phyloP scores from a whole-genome alignment of 2,888 invertebrate species.

The Mimachlamys varia region DNA sequence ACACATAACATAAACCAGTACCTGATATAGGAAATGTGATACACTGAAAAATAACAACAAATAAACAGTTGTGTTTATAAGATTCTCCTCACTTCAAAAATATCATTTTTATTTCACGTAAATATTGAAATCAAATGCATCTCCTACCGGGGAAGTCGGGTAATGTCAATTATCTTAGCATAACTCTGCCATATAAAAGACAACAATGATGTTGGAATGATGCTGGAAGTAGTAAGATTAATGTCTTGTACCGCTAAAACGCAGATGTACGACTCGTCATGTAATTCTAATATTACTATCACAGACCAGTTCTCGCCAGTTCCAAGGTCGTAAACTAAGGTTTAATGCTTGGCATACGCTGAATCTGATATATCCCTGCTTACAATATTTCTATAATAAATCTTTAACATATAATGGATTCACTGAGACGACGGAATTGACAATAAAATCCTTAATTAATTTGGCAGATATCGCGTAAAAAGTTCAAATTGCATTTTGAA shows the following conservation, averaged over 20 bases:
- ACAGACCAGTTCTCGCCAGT: not conserved
- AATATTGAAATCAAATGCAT: constrained; percentile 9
- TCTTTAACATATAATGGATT: not conserved
- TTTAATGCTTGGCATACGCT: not conserved
- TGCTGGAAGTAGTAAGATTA: not conserved
- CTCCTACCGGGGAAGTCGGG: not conserved
- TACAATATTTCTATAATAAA: constrained; percentile 29
- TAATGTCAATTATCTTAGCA: not conserved
- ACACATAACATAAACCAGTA: not conserved
- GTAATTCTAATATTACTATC: not conserved
- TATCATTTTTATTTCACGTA: constrained; percentile 3
- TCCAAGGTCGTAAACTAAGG: not conserved
- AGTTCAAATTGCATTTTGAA: not conserved
- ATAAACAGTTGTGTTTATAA: not conserved
- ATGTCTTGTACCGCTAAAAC: not conserved
- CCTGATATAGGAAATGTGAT: not conserved
- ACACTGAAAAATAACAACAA: not conserved
- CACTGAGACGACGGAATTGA: constrained; percentile 13
- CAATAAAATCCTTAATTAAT: not conserved
- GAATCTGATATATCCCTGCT: constrained; percentile 20
- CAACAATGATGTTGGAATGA: not conserved
- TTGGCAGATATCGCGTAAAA: not conserved
- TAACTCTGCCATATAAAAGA: not conserved
- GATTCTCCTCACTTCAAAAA: not conserved
- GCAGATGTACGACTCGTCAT: not conserved